Percentiles rank a stretch among this genome's conserved stretches.
Evolutionary conservation across 2,888 invertebrate genomes (phyloP).

Genomic region (Drosophila paracracens): DNA sequence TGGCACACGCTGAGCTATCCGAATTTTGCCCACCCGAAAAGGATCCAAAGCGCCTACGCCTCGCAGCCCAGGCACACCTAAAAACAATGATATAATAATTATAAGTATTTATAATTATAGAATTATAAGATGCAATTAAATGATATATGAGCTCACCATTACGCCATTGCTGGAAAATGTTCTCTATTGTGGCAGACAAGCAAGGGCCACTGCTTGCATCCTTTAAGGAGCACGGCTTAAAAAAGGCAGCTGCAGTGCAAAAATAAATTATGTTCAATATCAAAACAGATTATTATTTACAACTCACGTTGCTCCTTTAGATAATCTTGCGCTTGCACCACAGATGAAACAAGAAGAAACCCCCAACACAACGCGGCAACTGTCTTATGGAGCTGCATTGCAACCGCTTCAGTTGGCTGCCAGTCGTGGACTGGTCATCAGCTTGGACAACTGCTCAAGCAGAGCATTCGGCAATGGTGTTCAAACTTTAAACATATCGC

Average conservation of each 20-base stretch:
- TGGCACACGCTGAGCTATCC: conserved; percentile 54
- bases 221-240: conserved; percentile 45
- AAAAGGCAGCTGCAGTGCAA: conserved; percentile 36
- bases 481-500: conserved; percentile 31
- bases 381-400: conserved; percentile 30
- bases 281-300: background rate
- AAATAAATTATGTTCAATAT: background rate
- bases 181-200: conserved; percentile 35
- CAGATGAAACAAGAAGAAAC: conserved; percentile 13
- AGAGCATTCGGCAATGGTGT: conserved; percentile 18
- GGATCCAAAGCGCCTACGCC: conserved; percentile 63
- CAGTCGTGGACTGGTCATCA: conserved; percentile 33
- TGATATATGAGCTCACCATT: conserved; percentile 34
- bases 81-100: background rate
- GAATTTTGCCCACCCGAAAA: conserved; percentile 57
- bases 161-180: conserved; percentile 53
- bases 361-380: conserved; percentile 6
- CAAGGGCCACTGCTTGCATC: conserved; percentile 24
- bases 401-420: conserved; percentile 48
- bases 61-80: conserved; percentile 62
- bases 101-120: background rate
- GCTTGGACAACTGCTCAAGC: conserved; percentile 5
- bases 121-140: background rate
- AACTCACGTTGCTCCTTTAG: conserved; percentile 53
- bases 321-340: conserved; percentile 37